Percentiles rank a stretch among this genome's conserved stretches.
phyloP scores from a whole-genome alignment of 1,140 invertebrate species.

The Brachionus angularis region DNA sequence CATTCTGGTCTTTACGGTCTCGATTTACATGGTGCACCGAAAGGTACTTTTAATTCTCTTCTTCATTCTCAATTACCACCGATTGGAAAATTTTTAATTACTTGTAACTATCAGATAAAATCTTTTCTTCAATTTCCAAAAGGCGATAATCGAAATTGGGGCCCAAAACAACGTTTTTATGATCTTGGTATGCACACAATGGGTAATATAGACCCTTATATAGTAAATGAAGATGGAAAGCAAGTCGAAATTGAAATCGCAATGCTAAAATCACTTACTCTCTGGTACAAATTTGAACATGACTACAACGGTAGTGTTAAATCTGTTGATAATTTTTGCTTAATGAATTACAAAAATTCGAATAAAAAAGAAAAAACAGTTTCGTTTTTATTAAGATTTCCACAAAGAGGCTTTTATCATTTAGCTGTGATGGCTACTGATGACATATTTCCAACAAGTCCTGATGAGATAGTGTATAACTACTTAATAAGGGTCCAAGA shows the following conservation, averaged over 20 bases:
- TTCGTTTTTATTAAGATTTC: conserved; percentile 36
- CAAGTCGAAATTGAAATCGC: conserved; percentile 39
- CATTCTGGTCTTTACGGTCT: conserved; percentile 38
- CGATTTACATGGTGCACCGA: conserved; percentile 7
- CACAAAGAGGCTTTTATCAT: conserved; percentile 30
- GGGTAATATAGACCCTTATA: conserved; percentile 22
- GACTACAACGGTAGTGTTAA: conserved; percentile 21
- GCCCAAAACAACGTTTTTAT: conserved; percentile 31
- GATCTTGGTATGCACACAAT: conserved; percentile 37
- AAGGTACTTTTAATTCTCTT: neutral
- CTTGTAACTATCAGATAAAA: conserved; percentile 19
- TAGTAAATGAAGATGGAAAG: conserved; percentile 37
- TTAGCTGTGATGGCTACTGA: conserved; percentile 33
- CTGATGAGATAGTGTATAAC: conserved; percentile 37
- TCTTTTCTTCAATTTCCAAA: conserved; percentile 22
- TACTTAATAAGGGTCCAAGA: conserved; percentile 33
- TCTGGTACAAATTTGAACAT: conserved; percentile 32
- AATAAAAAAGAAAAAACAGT: conserved; percentile 36
- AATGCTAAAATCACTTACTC: conserved; percentile 12
- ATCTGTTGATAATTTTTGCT: conserved; percentile 14
- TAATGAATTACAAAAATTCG: conserved; percentile 35
- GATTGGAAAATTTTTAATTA: conserved; percentile 39
- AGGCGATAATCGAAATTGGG: conserved; percentile 35
- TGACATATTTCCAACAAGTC: conserved; percentile 10
- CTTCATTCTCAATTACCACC: conserved; percentile 9